These are phyloP conservation scores for Antedon mediterranea DNA, from an alignment of 53 echinoderm and acorn worm species.

Conservation along the genomic window DNA sequence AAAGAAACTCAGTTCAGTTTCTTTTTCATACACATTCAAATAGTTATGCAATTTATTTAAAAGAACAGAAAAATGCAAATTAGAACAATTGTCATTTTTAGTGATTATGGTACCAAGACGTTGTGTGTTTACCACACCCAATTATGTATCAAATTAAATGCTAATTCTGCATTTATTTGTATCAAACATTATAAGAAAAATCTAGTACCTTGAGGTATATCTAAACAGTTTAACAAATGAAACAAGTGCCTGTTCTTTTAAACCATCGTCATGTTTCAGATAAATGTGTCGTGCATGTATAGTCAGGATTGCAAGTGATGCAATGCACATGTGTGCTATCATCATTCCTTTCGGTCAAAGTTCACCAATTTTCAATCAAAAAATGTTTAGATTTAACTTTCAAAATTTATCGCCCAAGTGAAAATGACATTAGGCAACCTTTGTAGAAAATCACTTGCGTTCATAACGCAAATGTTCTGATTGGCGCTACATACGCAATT, in stretches of 20 bases:
- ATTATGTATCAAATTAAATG: no score
- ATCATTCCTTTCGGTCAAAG: neutral
- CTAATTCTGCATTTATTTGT: no score
- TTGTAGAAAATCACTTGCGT: no score
- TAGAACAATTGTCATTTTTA: neutral
- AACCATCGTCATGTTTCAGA: neutral
- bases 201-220: neutral
- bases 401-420: no score
- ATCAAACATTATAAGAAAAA: no score
- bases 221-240: neutral
- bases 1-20: neutral
- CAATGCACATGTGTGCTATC: neutral
- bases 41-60: neutral
- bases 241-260: neutral
- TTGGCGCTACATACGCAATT: no score
- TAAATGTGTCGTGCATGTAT: neutral
- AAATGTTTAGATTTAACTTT: no score
- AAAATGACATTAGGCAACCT: no score
- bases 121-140: no score
- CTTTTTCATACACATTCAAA: neutral
- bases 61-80: neutral
- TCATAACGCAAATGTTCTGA: no score
- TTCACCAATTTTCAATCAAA: neutral
- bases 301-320: neutral
- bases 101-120: no score